A percentile compares a stretch with the other conserved stretches of the same genome.
Conservation (phyloP, 2,888 invertebrate genomes). For the Raillietiella orientalis region DNA sequence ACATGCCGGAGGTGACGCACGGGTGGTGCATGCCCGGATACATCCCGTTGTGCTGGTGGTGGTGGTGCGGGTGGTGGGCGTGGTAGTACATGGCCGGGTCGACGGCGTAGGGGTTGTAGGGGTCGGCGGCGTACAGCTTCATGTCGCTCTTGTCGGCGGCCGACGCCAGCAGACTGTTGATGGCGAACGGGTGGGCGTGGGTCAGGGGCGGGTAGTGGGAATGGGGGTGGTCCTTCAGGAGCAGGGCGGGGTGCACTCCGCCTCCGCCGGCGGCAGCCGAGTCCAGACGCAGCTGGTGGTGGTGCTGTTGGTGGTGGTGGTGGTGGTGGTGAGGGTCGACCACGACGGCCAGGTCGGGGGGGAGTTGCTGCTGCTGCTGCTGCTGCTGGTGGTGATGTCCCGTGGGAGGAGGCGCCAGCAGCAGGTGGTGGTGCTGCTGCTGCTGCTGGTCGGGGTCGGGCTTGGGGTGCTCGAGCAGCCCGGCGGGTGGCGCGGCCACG, state of each 20-base stretch:
- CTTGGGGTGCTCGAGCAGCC: slow-evolving; percentile 5
- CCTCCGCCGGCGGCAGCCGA: slow-evolving; percentile 4
- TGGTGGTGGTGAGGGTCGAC: slow-evolving; percentile 7
- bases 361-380: slow-evolving; percentile 5
- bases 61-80: slow-evolving; percentile 13
- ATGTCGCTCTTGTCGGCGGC: slow-evolving; percentile 58
- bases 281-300: slow-evolving; percentile 6
- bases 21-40: slow-evolving; percentile 39
- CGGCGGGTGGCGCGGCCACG: slow-evolving; percentile 5
- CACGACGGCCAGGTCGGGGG: slow-evolving; percentile 4
- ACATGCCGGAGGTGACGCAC: slow-evolving; percentile 49
- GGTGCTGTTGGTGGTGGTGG: slow-evolving; percentile 7
- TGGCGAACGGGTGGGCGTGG: slow-evolving; percentile 68
- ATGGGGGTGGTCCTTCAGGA: slow-evolving; percentile 11
- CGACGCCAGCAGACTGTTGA: slow-evolving; percentile 59
- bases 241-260: slow-evolving; percentile 7
- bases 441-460: slow-evolving; percentile 10
- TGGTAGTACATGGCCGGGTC: slow-evolving; percentile 7
- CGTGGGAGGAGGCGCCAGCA: slow-evolving; percentile 17
- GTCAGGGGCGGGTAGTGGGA: slow-evolving; percentile 25
- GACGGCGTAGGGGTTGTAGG: slow-evolving; percentile 5
- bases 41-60: slow-evolving; percentile 44
- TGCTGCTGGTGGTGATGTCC: slow-evolving; percentile 14
- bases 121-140: slow-evolving; percentile 50
- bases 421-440: slow-evolving; percentile 8